Conservation (phyloP, 2,113 vertebrate species). For the Prinia subflava region DNA sequence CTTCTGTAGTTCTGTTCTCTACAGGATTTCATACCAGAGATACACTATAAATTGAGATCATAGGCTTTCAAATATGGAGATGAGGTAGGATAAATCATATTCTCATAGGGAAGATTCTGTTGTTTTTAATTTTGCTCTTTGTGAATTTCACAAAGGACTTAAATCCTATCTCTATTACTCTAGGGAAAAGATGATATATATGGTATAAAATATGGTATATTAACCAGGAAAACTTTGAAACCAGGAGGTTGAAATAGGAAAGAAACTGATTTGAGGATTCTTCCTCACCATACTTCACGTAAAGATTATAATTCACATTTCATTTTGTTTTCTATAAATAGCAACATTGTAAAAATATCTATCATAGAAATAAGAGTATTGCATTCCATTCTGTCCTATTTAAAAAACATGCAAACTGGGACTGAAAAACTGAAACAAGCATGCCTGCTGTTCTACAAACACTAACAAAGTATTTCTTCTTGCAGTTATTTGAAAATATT, state of each 20-base stretch:
- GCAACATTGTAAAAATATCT: background rate
- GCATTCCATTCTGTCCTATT: background rate
- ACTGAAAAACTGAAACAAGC: background rate
- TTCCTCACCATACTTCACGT: background rate
- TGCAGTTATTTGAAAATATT: conserved; percentile 22
- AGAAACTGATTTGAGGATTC: background rate
- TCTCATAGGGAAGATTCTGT: background rate
- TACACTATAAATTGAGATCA: background rate
- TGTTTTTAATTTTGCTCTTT: conserved; percentile 5
- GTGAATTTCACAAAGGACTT: conserved; percentile 23
- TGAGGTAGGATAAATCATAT: background rate
- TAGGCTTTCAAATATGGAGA: background rate
- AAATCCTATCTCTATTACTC: background rate
- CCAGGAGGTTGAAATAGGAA: background rate
- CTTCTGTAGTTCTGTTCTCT: background rate
- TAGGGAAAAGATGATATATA: background rate
- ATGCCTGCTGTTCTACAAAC: background rate
- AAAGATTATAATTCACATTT: background rate
- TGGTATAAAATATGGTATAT: background rate
- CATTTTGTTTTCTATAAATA: background rate
- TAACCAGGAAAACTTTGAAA: background rate
- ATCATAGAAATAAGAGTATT: background rate
- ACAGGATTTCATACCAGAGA: background rate
- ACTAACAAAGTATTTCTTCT: background rate
- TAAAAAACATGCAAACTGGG: background rate